Conservation (phyloP, 2,113 vertebrate genomes). For the Vireo altiloquus region DNA sequence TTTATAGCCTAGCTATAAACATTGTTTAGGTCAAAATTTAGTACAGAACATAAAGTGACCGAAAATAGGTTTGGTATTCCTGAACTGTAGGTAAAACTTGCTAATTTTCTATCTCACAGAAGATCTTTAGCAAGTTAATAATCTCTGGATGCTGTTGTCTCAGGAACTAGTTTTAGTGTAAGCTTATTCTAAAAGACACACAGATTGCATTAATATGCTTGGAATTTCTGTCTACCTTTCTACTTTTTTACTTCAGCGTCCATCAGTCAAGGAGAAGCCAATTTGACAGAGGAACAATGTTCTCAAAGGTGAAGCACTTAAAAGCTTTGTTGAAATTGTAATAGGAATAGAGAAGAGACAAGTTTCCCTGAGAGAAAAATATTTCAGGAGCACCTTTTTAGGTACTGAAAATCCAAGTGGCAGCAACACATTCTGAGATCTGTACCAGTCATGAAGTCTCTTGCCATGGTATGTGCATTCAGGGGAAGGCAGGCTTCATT, state of each 20-base stretch:
- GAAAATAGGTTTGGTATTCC: background rate
- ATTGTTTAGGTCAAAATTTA: background rate
- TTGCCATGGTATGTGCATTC: background rate
- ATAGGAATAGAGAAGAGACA: background rate
- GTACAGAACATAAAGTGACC: background rate
- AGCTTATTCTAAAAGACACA: background rate
- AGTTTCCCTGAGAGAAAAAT: background rate
- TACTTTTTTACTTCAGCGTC: background rate
- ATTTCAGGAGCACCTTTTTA: background rate
- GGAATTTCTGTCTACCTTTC: background rate
- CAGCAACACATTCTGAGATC: background rate
- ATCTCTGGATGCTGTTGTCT: background rate
- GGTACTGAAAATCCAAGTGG: background rate
- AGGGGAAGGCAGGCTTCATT: background rate
- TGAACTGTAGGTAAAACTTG: background rate
- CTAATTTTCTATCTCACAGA: background rate
- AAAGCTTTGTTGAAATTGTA: background rate
- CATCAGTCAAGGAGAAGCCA: background rate
- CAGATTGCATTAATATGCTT: background rate
- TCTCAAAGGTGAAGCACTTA: background rate
- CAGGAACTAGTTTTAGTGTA: background rate
- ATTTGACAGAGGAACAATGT: background rate
- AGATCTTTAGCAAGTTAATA: background rate
- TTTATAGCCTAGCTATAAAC: slow-evolving; percentile 19
- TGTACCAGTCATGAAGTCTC: background rate